phyloP scores from a whole-genome alignment of 2,113 vertebrate species.

The Oncorhynchus mykiss region DNA sequence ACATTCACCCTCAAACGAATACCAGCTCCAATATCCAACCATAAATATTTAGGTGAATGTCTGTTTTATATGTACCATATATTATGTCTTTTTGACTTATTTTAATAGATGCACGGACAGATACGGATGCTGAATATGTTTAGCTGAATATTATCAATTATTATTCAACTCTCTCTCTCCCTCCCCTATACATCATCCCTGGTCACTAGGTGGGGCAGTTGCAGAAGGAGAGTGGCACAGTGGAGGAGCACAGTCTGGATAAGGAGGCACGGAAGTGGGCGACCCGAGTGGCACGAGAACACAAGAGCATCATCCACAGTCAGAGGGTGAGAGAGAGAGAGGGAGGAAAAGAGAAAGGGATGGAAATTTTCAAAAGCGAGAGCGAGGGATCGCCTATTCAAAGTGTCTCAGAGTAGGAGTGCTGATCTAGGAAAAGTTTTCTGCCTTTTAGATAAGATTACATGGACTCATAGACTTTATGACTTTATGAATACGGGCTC shows the following conservation, averaged over 20 bases:
- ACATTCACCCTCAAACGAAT: not conserved
- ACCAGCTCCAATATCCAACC: not conserved
- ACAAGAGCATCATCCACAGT: conserved; percentile 93
- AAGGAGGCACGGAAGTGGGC: conserved; percentile 98
- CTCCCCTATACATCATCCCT: not conserved
- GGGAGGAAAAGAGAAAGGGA: conserved; percentile 24
- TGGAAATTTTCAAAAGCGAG: not conserved
- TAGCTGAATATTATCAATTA: not conserved
- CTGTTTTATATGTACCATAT: not conserved
- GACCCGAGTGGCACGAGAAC: conserved; percentile 89
- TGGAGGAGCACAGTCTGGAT: conserved; percentile 97
- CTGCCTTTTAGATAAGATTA: too few species aligned
- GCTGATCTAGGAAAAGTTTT: too few species aligned
- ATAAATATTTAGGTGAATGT: too few species aligned
- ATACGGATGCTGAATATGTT: not conserved
- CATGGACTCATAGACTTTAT: too few species aligned
- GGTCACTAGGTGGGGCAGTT: conserved; percentile 86
- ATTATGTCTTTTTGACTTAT: too few species aligned
- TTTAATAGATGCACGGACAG: too few species aligned
- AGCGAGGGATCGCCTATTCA: not conserved
- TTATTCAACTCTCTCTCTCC: not conserved
- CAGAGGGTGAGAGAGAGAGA: conserved; percentile 80
- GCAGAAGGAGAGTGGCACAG: conserved; percentile 92
- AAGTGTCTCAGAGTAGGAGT: too few species aligned
- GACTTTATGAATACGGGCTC: too few species aligned